These are phyloP conservation scores for Leptobrachium ailaonicum DNA, from an alignment of 2,113 vertebrate genomes.

Conservation along the genomic window DNA sequence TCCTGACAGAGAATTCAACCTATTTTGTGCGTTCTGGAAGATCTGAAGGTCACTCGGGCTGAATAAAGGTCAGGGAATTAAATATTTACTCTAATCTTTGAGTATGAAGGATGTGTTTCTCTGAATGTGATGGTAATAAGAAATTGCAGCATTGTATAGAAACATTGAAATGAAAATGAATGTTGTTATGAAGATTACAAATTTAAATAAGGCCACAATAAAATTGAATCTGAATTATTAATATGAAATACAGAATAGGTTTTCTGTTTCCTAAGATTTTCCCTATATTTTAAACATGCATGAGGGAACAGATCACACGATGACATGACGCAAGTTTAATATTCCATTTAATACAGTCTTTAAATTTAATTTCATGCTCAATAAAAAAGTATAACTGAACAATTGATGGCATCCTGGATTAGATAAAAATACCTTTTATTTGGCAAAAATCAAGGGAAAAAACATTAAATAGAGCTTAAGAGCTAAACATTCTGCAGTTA, in stretches of 20 bases:
- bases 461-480: no score
- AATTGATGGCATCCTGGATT: background rate
- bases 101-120: background rate
- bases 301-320: background rate
- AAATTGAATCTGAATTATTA: background rate
- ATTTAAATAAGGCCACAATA: background rate
- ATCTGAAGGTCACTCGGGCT: constrained; percentile 13
- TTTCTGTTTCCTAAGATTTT: background rate
- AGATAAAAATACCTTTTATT: no score
- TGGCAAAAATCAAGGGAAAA: no score
- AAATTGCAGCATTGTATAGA: background rate
- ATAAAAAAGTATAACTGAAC: constrained; percentile 22
- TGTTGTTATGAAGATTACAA: background rate
- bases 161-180: background rate
- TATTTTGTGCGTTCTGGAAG: background rate
- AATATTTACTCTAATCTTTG: background rate
- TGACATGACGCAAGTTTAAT: background rate
- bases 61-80: background rate
- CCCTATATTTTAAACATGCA: background rate
- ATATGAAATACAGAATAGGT: background rate
- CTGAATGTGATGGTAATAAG: background rate
- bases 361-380: constrained; percentile 8
- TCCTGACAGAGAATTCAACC: background rate
- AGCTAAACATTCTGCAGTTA: no score
- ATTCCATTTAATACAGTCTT: constrained; percentile 10